These are phyloP conservation scores for Pteronura brasiliensis DNA, from an alignment of 2,113 vertebrate species.

Conservation along the genomic window DNA sequence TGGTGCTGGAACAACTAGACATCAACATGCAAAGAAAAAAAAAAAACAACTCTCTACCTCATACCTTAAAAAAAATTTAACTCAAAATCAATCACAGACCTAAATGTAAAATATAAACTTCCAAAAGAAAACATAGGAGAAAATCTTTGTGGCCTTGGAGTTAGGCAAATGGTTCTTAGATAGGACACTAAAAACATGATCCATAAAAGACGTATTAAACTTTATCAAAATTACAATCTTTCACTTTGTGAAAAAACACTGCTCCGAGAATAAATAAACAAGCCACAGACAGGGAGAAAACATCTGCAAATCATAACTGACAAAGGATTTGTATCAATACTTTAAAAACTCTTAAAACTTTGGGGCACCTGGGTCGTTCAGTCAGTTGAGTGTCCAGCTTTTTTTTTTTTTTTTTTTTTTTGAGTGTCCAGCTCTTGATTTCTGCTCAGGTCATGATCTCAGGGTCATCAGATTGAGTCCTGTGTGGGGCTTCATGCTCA, in stretches of 20 bases:
- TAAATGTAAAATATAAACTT: constrained; percentile 8
- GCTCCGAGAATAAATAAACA: neutral
- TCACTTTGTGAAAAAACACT: neutral
- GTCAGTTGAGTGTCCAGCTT: neutral
- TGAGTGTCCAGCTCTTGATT: neutral
- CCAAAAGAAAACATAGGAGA: neutral
- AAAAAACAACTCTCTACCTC: neutral
- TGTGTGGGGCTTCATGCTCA: neutral
- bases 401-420: no score
- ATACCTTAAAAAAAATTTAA: neutral
- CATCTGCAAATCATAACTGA: neutral
- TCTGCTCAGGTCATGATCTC: neutral
- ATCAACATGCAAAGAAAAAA: neutral
- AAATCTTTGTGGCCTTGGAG: neutral
- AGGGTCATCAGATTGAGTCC: neutral
- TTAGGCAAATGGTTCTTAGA: neutral
- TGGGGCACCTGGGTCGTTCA: neutral
- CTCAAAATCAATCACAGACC: neutral
- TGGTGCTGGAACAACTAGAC: neutral
- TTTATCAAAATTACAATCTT: constrained; percentile 7
- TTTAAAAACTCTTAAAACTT: constrained; percentile 29
- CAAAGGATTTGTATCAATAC: constrained; percentile 32
- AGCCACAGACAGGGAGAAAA: neutral
- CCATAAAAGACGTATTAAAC: neutral
- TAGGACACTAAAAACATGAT: neutral